Evolutionary conservation across 2,797 vertebrate species (phyloP).

Genomic region (Anabas testudineus): DNA sequence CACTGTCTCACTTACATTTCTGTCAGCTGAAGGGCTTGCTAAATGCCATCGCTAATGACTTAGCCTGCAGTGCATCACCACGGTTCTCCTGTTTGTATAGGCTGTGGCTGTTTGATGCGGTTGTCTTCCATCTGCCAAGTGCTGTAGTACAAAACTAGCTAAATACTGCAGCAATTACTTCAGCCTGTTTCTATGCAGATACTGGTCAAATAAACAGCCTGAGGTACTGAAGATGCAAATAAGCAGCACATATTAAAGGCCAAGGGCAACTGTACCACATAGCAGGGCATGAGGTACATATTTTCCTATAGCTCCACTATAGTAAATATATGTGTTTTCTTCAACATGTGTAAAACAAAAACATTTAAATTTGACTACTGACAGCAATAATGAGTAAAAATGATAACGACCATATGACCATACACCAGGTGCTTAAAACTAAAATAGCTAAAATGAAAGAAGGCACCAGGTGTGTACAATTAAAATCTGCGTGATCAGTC

Average conservation of each 20-base stretch:
- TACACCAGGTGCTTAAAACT: conserved; percentile 24
- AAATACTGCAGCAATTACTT: conserved; percentile 56
- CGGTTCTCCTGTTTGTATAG: conserved; percentile 60
- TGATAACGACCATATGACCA: too few species aligned
- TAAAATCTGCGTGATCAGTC: conserved; percentile 10
- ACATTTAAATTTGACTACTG: not conserved
- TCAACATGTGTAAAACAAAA: not conserved
- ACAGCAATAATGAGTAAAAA: too few species aligned
- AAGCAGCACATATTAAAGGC: conserved; percentile 13
- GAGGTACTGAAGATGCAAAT: conserved; percentile 33
- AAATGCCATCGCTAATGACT: conserved; percentile 73
- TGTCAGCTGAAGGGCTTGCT: conserved; percentile 72
- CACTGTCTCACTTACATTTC: conserved; percentile 62
- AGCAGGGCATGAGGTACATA: not conserved
- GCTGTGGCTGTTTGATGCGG: conserved; percentile 52
- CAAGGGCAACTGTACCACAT: not conserved
- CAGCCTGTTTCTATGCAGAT: conserved; percentile 48
- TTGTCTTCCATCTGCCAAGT: conserved; percentile 66
- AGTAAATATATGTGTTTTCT: not conserved
- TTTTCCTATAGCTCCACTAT: not conserved
- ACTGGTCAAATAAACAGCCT: conserved; percentile 40
- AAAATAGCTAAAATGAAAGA: conserved; percentile 23
- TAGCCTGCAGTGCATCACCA: conserved; percentile 60
- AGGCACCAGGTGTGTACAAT: conserved; percentile 8
- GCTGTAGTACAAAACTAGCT: conserved; percentile 54